Evolutionary conservation across 1,140 invertebrate species (phyloP).

Genomic region (Heterodera carotae): DNA sequence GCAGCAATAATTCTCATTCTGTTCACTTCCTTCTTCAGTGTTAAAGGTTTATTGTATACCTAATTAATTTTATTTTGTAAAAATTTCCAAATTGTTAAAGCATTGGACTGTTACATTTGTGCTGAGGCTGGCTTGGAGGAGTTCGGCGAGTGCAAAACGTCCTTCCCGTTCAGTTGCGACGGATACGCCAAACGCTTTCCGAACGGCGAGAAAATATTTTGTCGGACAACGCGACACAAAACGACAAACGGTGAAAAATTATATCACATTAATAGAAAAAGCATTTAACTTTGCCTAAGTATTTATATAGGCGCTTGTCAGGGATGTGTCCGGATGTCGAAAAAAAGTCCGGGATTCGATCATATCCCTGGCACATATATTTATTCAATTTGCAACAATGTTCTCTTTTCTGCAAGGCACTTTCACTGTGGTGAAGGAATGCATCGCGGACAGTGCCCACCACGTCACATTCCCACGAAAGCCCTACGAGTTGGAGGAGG

Average conservation of each 20-base stretch:
- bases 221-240: constrained; percentile 48
- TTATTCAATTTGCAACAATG: no score
- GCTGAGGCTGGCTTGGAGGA: constrained; percentile 47
- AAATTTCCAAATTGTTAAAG: neutral
- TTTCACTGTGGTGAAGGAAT: constrained; percentile 59
- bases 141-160: constrained; percentile 50
- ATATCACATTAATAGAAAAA: no score
- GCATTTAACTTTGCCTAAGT: neutral
- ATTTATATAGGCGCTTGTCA: constrained; percentile 13
- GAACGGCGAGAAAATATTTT: constrained; percentile 45
- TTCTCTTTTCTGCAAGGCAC: constrained; percentile 41
- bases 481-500: constrained; percentile 48
- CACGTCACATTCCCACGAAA: constrained; percentile 59
- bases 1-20: neutral
- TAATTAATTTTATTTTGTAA: neutral
- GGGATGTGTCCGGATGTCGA: no score
- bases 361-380: no score
- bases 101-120: constrained; percentile 53
- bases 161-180: constrained; percentile 55
- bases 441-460: constrained; percentile 57
- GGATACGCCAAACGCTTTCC: constrained; percentile 47
- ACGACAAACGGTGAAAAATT: constrained; percentile 29
- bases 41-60: neutral
- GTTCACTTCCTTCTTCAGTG: neutral
- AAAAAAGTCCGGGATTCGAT: no score